Percentiles rank a stretch among this genome's conserved stretches.
phyloP scores from a whole-genome alignment of 2,113 vertebrate species.

The Azemiops feae region DNA sequence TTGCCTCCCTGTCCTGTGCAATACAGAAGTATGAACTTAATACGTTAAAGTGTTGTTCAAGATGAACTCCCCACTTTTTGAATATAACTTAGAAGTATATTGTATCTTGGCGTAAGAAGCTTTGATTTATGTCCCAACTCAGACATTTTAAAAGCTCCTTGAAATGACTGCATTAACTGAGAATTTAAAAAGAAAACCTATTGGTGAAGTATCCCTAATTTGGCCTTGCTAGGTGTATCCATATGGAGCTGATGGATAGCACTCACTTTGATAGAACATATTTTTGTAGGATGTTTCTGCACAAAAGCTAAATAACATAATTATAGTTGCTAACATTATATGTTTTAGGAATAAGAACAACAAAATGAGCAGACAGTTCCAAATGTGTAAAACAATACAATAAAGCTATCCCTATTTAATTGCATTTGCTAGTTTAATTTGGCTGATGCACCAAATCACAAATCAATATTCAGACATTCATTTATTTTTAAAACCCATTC shows the following conservation, averaged over 20 bases:
- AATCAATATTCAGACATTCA: neutral
- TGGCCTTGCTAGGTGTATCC: too few species aligned
- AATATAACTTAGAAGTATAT: neutral
- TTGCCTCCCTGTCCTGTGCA: neutral
- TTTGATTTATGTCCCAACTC: neutral
- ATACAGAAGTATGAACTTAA: neutral
- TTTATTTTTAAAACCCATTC: neutral
- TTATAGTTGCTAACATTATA: neutral
- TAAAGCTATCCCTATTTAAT: neutral
- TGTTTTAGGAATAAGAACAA: neutral
- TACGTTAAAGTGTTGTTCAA: neutral
- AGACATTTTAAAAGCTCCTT: neutral
- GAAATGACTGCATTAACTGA: neutral
- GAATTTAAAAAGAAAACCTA: neutral
- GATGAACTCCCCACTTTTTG: neutral
- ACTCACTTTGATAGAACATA: neutral
- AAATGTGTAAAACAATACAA: neutral
- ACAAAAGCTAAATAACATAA: neutral
- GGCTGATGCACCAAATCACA: neutral
- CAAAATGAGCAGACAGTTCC: accelerated
- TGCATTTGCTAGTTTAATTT: constrained; percentile 3
- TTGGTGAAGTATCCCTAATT: neutral
- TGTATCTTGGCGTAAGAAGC: neutral
- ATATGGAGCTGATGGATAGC: neutral
- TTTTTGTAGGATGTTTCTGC: neutral